Evolutionary conservation across 2,113 vertebrate genomes (phyloP), one percentile per base, ranked within the genome.

Genomic region (Gymnarchus niloticus): DNA sequence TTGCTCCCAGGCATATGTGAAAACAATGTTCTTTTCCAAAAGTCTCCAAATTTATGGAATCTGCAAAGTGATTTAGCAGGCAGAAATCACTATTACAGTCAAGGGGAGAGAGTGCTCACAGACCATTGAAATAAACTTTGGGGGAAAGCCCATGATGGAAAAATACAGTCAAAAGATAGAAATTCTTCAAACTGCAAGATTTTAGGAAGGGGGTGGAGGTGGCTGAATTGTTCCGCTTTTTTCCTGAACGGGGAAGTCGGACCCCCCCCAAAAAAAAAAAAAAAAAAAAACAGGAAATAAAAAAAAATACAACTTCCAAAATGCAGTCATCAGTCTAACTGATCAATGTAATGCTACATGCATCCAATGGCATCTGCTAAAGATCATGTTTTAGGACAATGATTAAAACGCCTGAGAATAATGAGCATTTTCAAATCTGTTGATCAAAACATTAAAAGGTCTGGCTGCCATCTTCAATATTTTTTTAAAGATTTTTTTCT

Each of bases 341-440:
- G 65, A 73, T 73, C 65, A 33, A 41, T 73, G 33, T 73, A 41
- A 73, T 37, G 33, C 65, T 41, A 33, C 65, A 28, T 41, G 65
- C 41, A 73, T 73, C 65, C 65, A 73, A 73, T 73, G 65, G 33
- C 65, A 73, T 73, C 65, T 73, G 65, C 65, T 14, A 41, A 41
- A 37, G 65, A 73, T 73, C 33, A 41, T 73, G 41, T 73, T 73
- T 73, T 37, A 14, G 41, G 65, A 73, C 65, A 73, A 73, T 48
- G 76, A 80, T 81, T 46, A 49, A 28, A 49, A 51, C n/a, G 48
- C 48, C 23, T 81, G 48, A 81, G 49, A 25, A 23, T 28, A 81
- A 81, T 3, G 2, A n/a, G n/a, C n/a, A n/a, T 81, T 81, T 81
- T 52, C 51, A 52, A 54, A 33, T 82, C 56, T 82, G 49, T 82